Conservation (phyloP, 2,113 vertebrate genomes). For the Probosciger aterrimus region DNA sequence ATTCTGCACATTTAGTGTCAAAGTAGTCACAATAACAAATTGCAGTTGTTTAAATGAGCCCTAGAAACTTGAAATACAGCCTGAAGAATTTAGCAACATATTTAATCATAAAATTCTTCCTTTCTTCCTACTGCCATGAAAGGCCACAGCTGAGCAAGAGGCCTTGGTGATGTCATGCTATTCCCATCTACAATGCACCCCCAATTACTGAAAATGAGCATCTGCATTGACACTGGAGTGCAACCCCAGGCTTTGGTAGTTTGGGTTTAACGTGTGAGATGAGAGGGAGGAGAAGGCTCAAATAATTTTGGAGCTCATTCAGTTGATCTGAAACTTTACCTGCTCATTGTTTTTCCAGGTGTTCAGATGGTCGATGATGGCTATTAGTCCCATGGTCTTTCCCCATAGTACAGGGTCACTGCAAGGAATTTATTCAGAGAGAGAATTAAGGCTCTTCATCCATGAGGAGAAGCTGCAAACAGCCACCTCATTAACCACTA, state of each 20-base stretch:
- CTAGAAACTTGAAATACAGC: neutral
- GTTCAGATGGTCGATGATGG: neutral
- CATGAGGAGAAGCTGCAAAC: neutral
- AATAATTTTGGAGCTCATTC: neutral
- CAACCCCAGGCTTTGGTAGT: neutral
- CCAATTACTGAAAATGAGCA: neutral
- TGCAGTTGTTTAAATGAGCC: neutral
- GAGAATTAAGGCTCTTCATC: neutral
- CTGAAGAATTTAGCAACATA: neutral
- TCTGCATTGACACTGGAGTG: neutral
- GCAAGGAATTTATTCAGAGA: neutral
- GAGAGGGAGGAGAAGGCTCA: neutral
- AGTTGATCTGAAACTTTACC: neutral
- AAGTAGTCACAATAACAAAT: neutral
- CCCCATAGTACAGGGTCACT: neutral
- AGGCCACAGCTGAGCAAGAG: neutral
- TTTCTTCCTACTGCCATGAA: neutral
- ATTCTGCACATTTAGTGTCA: neutral
- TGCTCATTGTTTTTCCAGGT: neutral
- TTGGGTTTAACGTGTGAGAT: neutral
- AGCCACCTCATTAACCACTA: neutral
- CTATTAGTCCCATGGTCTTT: neutral
- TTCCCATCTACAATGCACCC: neutral
- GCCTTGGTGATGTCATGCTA: neutral
- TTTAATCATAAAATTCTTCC: neutral